Conservation (phyloP, 2,113 vertebrate species). For the Daboia siamensis region DNA sequence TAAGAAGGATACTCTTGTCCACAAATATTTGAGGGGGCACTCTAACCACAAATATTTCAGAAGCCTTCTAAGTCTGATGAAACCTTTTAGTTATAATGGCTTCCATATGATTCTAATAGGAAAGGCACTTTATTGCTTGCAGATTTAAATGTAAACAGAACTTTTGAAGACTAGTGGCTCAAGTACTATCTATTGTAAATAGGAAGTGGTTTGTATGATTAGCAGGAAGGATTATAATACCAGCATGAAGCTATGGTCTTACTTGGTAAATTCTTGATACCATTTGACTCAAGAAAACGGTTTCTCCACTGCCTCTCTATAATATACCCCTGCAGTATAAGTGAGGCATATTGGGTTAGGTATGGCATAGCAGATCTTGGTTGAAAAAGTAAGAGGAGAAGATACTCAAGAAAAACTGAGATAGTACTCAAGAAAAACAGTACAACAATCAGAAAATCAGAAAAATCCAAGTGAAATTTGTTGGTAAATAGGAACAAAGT, state of each 20-base stretch:
- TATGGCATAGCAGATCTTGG: background rate
- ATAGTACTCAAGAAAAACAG: background rate
- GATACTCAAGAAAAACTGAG: no score
- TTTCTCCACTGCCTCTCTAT: background rate
- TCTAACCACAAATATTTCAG: constrained; percentile 44
- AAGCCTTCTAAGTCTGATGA: constrained; percentile 15
- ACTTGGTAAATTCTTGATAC: background rate
- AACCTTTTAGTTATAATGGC: constrained; percentile 50
- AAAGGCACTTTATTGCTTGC: background rate
- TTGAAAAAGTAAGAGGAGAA: background rate
- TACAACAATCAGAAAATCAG: background rate
- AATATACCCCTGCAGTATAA: background rate
- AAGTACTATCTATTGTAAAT: no score
- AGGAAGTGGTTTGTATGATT: background rate
- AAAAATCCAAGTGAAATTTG: background rate
- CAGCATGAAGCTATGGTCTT: background rate
- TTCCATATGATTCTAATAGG: constrained; percentile 45
- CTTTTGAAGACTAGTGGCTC: background rate
- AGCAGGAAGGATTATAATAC: background rate
- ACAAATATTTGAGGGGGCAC: constrained; percentile 42
- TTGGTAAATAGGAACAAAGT: background rate
- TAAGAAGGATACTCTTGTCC: constrained; percentile 12
- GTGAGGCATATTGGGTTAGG: background rate
- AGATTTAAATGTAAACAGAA: constrained; percentile 28
- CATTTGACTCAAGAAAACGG: background rate